Conservation (phyloP, 1,140 invertebrate genomes). For the Leguminivora glycinivorella region DNA sequence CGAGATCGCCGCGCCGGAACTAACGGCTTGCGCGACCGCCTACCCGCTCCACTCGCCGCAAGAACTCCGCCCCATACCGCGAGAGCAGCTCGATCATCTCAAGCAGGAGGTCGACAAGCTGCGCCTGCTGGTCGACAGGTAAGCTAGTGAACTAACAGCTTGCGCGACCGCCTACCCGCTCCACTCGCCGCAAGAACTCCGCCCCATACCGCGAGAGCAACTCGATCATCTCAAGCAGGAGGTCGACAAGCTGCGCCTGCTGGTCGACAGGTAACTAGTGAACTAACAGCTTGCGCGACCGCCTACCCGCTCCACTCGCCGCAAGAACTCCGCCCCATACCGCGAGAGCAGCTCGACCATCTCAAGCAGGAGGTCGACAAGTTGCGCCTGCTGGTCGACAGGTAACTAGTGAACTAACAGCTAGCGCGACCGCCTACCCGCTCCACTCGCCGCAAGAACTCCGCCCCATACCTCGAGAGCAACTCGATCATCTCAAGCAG, state of each 20-base stretch:
- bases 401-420: conserved; percentile 51
- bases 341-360: conserved; percentile 50
- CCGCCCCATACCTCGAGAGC: conserved; percentile 44
- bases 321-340: conserved; percentile 63
- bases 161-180: conserved; percentile 78
- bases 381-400: conserved; percentile 48
- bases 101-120: conserved; percentile 57
- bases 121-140: conserved; percentile 53
- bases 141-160: conserved; percentile 30
- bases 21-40: conserved; percentile 73
- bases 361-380: conserved; percentile 57
- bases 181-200: conserved; percentile 77
- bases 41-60: conserved; percentile 80
- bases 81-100: conserved; percentile 54
- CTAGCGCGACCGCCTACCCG: conserved; percentile 76
- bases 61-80: conserved; percentile 55
- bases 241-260: conserved; percentile 51
- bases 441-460: conserved; percentile 79
- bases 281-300: conserved; percentile 51
- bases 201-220: conserved; percentile 44
- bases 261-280: conserved; percentile 50
- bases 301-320: conserved; percentile 81
- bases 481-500: conserved; percentile 53
- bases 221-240: conserved; percentile 57
- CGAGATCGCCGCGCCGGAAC: conserved; percentile 61